Evolutionary conservation across 23 tunicate species (phyloP), one percentile per base, ranked within the genome.

Genomic region (Styela clava): DNA sequence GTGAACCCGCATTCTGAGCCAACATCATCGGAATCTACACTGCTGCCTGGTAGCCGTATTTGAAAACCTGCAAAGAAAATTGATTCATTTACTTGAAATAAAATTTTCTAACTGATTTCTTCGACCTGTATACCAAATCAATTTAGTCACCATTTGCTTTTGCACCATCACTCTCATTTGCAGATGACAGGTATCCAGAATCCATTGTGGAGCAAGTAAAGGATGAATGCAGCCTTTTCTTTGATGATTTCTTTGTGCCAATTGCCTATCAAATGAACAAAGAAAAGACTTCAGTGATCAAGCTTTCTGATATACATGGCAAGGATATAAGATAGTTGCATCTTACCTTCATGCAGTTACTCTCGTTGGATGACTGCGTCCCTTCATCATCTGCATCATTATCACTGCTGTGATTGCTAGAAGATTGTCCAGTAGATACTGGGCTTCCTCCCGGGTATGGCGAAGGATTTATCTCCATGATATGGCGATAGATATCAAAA

Each of bases 361-460:
- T 62, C 74, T 68, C 67, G 29, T 29, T 33, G 62, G 68, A 64
- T 12, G 82, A 33, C 32, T 84, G 25, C 2, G 69, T 62, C 61
- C 30, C 82, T 30, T 87, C 91, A 76, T 87, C 91, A 73, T 86
- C 90, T 28, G 77, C 77, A 68, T 87, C 89, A 52, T 74, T 64
- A 2, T 74, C 81, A 34, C 87, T 83, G 34, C 83, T 78, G 77
- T 69, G 64, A 61, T 44, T 76, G 78, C 86, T 87, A 19, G 31
- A 31, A 2, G 68, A 68, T 64, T 85, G 73, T 22, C 83, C 68
- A 9, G 73, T 27, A 12, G 89, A 78, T 20, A 69, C 30, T 33
- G 91, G 91, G 31, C 85, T 76, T 33, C 86, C 86, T 24, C 91
- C 85, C 16, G 86, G 91, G 31, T 87, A 87, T 9, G 91, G 91